Evolutionary conservation across 2,888 invertebrate species (phyloP), one percentile per base, ranked within the genome.

Genomic region (Diarsia mendica): DNA sequence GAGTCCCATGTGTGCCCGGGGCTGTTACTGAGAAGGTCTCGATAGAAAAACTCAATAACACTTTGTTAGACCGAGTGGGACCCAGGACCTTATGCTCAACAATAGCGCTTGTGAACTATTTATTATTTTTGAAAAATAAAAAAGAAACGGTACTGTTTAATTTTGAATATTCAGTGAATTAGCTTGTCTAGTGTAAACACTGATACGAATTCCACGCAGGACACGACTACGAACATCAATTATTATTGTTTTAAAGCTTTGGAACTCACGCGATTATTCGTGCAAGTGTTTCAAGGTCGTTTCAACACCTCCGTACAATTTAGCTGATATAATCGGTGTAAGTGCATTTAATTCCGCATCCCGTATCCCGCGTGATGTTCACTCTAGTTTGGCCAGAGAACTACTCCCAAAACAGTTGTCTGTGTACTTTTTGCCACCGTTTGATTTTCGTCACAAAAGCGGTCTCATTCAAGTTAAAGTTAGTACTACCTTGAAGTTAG

Each of bases 401-500:
- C 1, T 76, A 13, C 13, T 39, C 48, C 77, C 48, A 63, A 55
- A 61, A 11, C 33, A 39, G 46, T 44, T 8, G 18, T 63, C 13
- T 48, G 18, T 39, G 8, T 70, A 77, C 33, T 77, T 77, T 77
- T 58, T 46, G 49, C 23, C 3, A 28, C n/a, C 46, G 33, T 79
- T 79, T 66, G 46, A 60, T 65, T 65, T 39, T 53, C 48, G 39
- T 46, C 46, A 58, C 51, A 53, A 78, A 65, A 66, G 48, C 49
- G 44, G 28, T 15, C 39, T n/a, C 39, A 44, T 10, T 48, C 69
- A 63, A 53, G 13, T 28, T 46, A n/a, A 67, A 39, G 39, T 39
- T 39, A 39, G 39, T 39, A 79, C 72, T 75, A 9, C 18, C 48
- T 23, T 58, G 44, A 79, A 80, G 60, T 60, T 44, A 13, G 79